Base-by-base conservation (phyloP, 2,113 vertebrate species). In the Forbesichthys papilliferus region DNA sequence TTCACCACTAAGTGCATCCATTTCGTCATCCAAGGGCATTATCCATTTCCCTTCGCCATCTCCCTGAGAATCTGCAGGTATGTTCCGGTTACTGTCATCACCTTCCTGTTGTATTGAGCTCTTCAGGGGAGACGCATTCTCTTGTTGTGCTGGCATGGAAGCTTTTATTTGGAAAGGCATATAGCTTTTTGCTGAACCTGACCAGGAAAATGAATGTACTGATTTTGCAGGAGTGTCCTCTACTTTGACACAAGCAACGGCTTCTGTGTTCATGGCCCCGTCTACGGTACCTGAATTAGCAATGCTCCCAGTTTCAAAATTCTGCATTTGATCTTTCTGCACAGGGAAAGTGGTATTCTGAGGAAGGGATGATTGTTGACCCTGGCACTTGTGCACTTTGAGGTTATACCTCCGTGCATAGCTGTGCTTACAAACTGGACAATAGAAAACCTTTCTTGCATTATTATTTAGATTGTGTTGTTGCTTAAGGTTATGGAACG, bases 381-480 rank as follows among this genome's bases (percentile, higher is more conserved):
- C 88, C 0, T 75, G 83, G 75, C 93, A 94, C 64, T 85, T 90
- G 69, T 94, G 93, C 16, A 71, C 90, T 73, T 90, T 92, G 1
- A 94, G 87, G 72, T 85, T 89, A 76, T 91, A 91, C 71, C 88
- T 84, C 47, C 91, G 84, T 11, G 89, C 87, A 9, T 93, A 94
- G 59, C 82, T 91, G 61, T 91, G 89, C 60, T 90, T 93, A 78
- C 93, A 94, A 61, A 88, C 33, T 5, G 83, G 82, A 84, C 93
- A 94, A 42, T 71, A 87, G 61, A 87, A 93, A 3, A 80, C 55
- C 57, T 89, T 91, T 67, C 76, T 88, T 27, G 81, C 69, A 59
- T 75, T 83, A 54, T 59, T 83, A 10, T 42, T 46, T n/a, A 16
- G 42, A 20, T 11, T 47, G 20, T 65, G 55, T 20, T 52, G 18